Percentiles rank a stretch among this genome's conserved stretches.
These are phyloP conservation scores for Branchellion lobata DNA, from an alignment of 2,888 invertebrate genomes.

Conservation along the genomic window DNA sequence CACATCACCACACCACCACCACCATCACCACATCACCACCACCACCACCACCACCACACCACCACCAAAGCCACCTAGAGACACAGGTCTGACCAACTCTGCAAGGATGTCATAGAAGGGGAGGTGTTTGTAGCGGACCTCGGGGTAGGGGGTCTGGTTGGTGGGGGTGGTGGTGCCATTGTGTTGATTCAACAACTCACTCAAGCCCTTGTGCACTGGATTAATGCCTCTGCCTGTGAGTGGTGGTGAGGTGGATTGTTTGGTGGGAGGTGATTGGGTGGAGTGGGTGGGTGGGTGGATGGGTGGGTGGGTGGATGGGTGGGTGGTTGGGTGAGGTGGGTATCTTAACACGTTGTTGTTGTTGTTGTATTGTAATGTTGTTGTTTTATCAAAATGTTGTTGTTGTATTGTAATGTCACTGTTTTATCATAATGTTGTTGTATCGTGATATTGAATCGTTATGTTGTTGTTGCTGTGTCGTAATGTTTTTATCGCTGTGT, in stretches of 20 bases:
- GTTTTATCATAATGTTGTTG: too few species aligned
- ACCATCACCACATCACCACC: too few species aligned
- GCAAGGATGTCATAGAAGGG: slow-evolving; percentile 88
- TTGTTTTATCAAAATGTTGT: too few species aligned
- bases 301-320: not conserved
- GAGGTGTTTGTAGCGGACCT: slow-evolving; percentile 82
- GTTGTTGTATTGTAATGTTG: too few species aligned
- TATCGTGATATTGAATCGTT: too few species aligned
- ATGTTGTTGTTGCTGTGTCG: too few species aligned
- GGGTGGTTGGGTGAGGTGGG: not conserved
- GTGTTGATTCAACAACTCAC: slow-evolving; percentile 43
- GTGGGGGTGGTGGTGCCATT: slow-evolving; percentile 24
- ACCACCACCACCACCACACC: not conserved
- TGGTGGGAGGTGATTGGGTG: not conserved
- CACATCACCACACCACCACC: too few species aligned
- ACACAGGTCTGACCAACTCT: slow-evolving; percentile 85
- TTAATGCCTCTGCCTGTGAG: slow-evolving; percentile 12
- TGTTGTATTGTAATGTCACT: too few species aligned
- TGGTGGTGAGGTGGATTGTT: not conserved
- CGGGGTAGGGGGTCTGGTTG: slow-evolving; percentile 77
- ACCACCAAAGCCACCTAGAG: slow-evolving; percentile 66
- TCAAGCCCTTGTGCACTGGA: slow-evolving; percentile 46
- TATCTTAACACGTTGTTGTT: too few species aligned
- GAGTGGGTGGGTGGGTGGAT: not conserved
- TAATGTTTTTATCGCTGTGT: too few species aligned